Evolutionary conservation across 2,888 invertebrate genomes (phyloP).

Genomic region (Lissocephala sabroskyi): DNA sequence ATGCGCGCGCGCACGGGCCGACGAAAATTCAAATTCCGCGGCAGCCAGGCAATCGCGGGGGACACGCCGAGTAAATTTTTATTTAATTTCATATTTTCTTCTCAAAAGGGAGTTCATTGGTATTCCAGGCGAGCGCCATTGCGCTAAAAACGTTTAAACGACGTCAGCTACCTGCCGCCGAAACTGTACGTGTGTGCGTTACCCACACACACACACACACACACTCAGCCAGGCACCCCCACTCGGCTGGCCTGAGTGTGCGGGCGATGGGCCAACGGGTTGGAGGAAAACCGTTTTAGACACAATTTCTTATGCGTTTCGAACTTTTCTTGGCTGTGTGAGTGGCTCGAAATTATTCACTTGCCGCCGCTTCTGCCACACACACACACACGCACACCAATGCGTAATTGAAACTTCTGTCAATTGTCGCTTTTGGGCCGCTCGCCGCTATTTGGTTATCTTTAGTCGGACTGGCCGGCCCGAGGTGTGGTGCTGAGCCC

Average conservation of each 20-base stretch:
- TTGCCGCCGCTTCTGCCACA: slow-evolving; percentile 3
- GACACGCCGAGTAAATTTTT: slow-evolving; percentile 49
- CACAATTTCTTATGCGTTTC: slow-evolving; percentile 30
- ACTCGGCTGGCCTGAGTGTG: slow-evolving; percentile 40
- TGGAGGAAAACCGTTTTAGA: slow-evolving; percentile 61
- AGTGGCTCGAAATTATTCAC: slow-evolving; percentile 4
- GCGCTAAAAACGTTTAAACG: slow-evolving; percentile 44
- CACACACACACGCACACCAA: slow-evolving; percentile 5
- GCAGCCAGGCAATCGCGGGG: no score
- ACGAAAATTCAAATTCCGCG: no score
- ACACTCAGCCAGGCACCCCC: slow-evolving; percentile 51
- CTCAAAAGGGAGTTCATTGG: slow-evolving; percentile 60
- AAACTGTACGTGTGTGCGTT: background rate
- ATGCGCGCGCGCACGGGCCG: no score
- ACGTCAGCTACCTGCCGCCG: slow-evolving; percentile 46
- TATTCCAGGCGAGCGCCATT: slow-evolving; percentile 54
- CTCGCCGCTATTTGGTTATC: slow-evolving; percentile 24
- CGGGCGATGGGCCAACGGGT: slow-evolving; percentile 33
- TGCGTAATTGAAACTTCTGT: slow-evolving; percentile 53
- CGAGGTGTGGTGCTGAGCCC: slow-evolving; percentile 71
- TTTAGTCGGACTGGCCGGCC: slow-evolving; percentile 24
- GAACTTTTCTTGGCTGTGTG: slow-evolving; percentile 7
- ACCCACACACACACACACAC: slow-evolving; percentile 18
- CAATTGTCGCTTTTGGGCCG: slow-evolving; percentile 50
- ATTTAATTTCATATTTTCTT: slow-evolving; percentile 59